Base-by-base conservation (phyloP, 2,113 vertebrate genomes). In the Regulus satrapa region DNA sequence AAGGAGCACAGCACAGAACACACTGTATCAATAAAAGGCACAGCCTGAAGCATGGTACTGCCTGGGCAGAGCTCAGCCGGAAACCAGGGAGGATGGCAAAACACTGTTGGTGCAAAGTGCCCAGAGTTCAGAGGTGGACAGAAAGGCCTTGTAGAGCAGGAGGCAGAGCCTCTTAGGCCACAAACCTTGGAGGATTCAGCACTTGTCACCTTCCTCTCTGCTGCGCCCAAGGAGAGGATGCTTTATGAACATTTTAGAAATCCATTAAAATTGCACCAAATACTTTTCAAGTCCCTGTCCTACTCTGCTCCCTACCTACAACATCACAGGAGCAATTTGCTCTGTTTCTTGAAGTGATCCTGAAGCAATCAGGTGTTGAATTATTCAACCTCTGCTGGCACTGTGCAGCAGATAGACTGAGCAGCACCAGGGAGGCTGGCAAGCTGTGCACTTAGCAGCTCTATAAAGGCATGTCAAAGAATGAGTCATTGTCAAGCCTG, bases 401-500 rank as follows among this genome's bases (percentile, higher is more conserved):
- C 25, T 31, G 11, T 20, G 41, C 36, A 79, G 85, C 74, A 85
- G 52, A 15, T 17, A 58, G 84, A 66, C 46, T 25, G 54, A 85
- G 41, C 41, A 89, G 80, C 66, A 95, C 32, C 40, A n/a, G 34
- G 36, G 49, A 88, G 34, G 55, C 71, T 95, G 89, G 85, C 85
- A 85, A 74, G 63, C 54, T 92, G 58, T 7, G 8, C 74, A 73
- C 24, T 61, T 19, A 56, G 67, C 67, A 62, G 81, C 78, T 96
- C 93, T 95, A 95, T 90, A 97, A 97, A 88, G 88, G 67, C n/a
- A 26, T 8, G 67, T 92, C 95, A 96, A 92, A 91, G 88, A 94
- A 91, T 98, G 98, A 98, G 66, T 98, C 98, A 98, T 16, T 68
- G 90, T 92, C 21, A 5, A 59, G 94, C 85, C 86, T 96, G 48